Evolutionary conservation across 2,797 vertebrate genomes (phyloP), one percentile per base, ranked within the genome.

Genomic region (Gallinago solitaria): DNA sequence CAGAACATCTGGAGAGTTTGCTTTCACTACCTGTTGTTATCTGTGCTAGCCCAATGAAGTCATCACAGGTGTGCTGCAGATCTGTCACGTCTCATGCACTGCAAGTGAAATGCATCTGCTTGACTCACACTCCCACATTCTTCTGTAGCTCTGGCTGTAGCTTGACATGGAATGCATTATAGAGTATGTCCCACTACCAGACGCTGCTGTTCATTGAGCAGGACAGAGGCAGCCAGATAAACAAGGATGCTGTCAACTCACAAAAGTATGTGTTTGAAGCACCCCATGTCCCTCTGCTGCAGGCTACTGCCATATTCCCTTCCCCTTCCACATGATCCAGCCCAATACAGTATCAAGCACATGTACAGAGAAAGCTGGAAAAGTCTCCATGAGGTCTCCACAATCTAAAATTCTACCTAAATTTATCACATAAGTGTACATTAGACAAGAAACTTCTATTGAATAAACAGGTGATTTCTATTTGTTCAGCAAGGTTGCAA

Each of bases 1-100:
- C 56, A 80, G 53, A 93, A 79, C 76, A 95, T 90, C 82, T 90
- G 87, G 57, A 78, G 3, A 80, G 33, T 54, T 78, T 93, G n/a
- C 17, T 64, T 92, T 56, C 53, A 23, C 39, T 45, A 28, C 32
- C 74, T n/a, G 2, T 51, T 83, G 45, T 76, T 87, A 15, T 17
- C 33, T 74, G 16, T 60, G 28, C 11, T 85, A 86, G 23, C 25
- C 21, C 16, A 61, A 25, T 78, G 68, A 81, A 91, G 32, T 15
- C 27, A 45, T 87, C 51, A 70, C 8, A 73, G 30, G 5, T 54
- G 51, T 83, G 45, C 18, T 91, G 64, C 8, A 45, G 24, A 69
- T 33, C 71, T 81, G 45, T 45, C 48, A 88, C 27, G 27, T 73
- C 57, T 74, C 64, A 88, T 9, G 32, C 32, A 16, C 1, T 64